These are phyloP conservation scores for Microplitis mediator DNA, from an alignment of 1,140 invertebrate genomes.

Conservation along the genomic window DNA sequence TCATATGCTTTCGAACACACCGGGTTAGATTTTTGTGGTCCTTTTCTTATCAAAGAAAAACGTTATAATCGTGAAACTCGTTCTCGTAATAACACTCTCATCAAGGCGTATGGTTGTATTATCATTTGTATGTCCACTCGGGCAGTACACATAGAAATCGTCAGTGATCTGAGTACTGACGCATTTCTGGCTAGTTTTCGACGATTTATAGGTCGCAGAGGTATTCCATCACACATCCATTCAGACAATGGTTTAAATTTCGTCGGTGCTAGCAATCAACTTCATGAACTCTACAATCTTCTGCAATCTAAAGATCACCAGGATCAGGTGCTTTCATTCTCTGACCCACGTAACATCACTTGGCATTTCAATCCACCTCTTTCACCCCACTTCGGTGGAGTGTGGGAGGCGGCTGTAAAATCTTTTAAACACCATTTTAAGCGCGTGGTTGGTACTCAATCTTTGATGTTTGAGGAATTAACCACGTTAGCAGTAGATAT, in stretches of 20 bases:
- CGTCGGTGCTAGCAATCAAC: conserved; percentile 8
- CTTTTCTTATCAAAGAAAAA: too few species aligned
- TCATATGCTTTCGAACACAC: neutral
- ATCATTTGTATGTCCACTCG: neutral
- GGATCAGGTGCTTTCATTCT: conserved; percentile 34
- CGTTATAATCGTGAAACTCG: too few species aligned
- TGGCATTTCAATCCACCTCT: conserved; percentile 39
- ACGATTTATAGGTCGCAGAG: neutral
- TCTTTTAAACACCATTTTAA: conserved; percentile 23
- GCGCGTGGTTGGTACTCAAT: neutral
- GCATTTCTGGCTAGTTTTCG: conserved; percentile 37
- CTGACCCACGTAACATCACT: conserved; percentile 24
- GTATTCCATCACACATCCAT: conserved; percentile 14
- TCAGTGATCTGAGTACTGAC: neutral
- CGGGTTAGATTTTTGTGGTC: neutral
- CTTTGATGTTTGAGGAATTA: conserved; percentile 36
- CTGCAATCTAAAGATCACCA: neutral
- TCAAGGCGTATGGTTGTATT: too few species aligned
- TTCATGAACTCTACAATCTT: neutral
- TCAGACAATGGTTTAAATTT: conserved; percentile 26
- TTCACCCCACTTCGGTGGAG: conserved; percentile 39
- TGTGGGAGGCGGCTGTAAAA: conserved; percentile 38
- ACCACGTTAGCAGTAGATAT: conserved; percentile 33
- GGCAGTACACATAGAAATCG: neutral
- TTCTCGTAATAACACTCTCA: too few species aligned